These are phyloP conservation scores for Eunapius fragilis DNA, from an alignment of 37 sponge, comb jelly and placozoan species.

Conservation along the genomic window DNA sequence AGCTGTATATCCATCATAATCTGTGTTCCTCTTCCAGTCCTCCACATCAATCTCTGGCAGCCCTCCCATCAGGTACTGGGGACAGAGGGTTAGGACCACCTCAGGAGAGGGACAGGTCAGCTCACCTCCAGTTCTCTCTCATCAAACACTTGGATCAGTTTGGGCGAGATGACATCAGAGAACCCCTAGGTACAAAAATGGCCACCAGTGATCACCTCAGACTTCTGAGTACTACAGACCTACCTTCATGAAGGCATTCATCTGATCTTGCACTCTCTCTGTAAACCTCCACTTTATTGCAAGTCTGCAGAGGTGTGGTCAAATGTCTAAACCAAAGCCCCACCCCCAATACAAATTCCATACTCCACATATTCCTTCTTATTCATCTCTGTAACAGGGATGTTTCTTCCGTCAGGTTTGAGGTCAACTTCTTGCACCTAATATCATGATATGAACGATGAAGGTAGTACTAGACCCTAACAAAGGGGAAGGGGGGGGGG, in stretches of 20 bases:
- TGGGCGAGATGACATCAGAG: conserved; percentile 81
- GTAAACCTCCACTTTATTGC: conserved; percentile 93
- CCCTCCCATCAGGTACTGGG: conserved; percentile 96
- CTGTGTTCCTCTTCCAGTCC: conserved; percentile 98
- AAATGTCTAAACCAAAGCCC: neutral
- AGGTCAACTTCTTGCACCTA: conserved; percentile 83
- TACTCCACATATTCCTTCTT: conserved; percentile 87
- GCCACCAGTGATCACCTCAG: neutral
- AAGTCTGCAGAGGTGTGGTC: conserved; percentile 45
- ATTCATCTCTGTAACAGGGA: conserved; percentile 89
- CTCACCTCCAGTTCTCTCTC: conserved; percentile 92
- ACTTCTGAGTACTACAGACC: neutral
- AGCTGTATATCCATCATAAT: conserved; percentile 65
- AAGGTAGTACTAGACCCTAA: too few relatives aligned
- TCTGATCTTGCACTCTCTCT: conserved; percentile 82
- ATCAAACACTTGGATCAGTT: conserved; percentile 85
- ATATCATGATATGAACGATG: neutral
- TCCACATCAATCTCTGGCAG: conserved; percentile 95
- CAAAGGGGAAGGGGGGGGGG: too few relatives aligned
- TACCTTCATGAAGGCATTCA: conserved; percentile 86
- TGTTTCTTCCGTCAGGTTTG: conserved; percentile 83
- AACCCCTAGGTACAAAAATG: conserved; percentile 69
- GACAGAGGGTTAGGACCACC: neutral
- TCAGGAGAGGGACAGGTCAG: neutral
- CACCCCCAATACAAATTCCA: conserved; percentile 17